These are phyloP conservation scores for Chelon labrosus DNA, from an alignment of 2,797 vertebrate species.

Conservation along the genomic window DNA sequence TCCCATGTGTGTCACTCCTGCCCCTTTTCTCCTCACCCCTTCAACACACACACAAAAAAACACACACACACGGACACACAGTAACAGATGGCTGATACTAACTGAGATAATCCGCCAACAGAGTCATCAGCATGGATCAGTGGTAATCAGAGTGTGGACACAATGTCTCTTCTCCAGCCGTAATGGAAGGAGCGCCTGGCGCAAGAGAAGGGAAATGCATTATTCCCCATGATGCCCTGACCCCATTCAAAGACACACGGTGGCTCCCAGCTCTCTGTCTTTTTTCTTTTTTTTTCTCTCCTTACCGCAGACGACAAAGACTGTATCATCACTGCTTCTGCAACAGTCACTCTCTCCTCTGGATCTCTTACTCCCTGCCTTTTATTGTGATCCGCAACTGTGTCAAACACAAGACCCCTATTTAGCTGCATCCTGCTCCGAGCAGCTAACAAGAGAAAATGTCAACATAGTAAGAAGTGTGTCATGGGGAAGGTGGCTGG, in stretches of 20 bases:
- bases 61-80: constrained; percentile 69
- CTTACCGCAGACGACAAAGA: constrained; percentile 60
- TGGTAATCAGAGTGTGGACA: constrained; percentile 90
- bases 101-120: constrained; percentile 92
- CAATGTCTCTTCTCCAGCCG: constrained; percentile 83
- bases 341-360: constrained; percentile 56
- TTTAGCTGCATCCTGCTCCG: constrained; percentile 50
- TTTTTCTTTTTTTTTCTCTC: no score
- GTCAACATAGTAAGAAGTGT: constrained; percentile 58
- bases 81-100: constrained; percentile 93
- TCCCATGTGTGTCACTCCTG: constrained; percentile 69
- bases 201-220: constrained; percentile 81
- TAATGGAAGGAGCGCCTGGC: constrained; percentile 82
- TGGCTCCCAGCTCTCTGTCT: constrained; percentile 68
- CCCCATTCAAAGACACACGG: constrained; percentile 84
- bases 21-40: constrained; percentile 65
- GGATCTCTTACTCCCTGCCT: constrained; percentile 49
- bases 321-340: constrained; percentile 52
- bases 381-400: constrained; percentile 60
- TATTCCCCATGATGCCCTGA: constrained; percentile 82
- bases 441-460: constrained; percentile 59
- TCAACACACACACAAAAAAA: constrained; percentile 48
- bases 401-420: constrained; percentile 56
- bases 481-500: constrained; percentile 44
- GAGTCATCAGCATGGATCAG: constrained; percentile 93